Evolutionary conservation across 2,797 vertebrate genomes (phyloP).

Genomic region (Chelonia mydas): DNA sequence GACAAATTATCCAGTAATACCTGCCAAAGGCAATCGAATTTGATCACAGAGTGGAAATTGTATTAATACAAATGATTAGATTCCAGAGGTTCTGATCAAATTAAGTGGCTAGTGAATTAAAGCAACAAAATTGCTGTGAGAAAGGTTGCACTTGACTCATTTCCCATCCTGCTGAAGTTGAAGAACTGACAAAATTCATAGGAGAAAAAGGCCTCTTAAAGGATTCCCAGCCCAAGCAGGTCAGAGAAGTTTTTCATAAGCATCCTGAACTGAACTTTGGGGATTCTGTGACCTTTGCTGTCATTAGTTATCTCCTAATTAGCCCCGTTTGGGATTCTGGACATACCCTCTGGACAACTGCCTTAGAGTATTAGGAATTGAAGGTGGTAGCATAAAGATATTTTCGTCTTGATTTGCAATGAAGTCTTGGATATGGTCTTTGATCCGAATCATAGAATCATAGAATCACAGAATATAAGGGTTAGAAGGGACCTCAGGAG

Average conservation of each 20-base stretch:
- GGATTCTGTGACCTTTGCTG: conserved; percentile 53
- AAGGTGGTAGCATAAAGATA: not conserved
- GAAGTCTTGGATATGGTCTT: not conserved
- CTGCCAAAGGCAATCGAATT: conserved; percentile 62
- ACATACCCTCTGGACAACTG: not conserved
- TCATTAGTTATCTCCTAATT: conserved; percentile 64
- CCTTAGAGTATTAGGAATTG: not conserved
- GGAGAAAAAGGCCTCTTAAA: not conserved
- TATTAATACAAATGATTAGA: conserved; percentile 65
- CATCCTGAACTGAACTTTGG: conserved; percentile 21
- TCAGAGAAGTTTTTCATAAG: not conserved
- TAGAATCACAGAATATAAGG: too few relatives aligned
- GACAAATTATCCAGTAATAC: conserved; percentile 15
- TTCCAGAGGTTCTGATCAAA: conserved; percentile 69
- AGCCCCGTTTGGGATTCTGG: not conserved
- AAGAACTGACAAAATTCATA: conserved; percentile 42
- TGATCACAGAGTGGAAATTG: conserved; percentile 47
- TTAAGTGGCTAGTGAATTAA: conserved; percentile 72
- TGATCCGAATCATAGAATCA: not conserved
- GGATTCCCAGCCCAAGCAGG: not conserved
- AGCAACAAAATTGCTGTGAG: conserved; percentile 68
- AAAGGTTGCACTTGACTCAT: conserved; percentile 38
- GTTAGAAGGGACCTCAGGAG: too few relatives aligned
- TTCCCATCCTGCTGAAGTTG: conserved; percentile 13
- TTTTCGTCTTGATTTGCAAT: not conserved